A percentile compares a stretch with the other conserved stretches of the same genome.
Evolutionary conservation across 2,888 invertebrate genomes (phyloP).

Genomic region (Ischnura elegans): DNA sequence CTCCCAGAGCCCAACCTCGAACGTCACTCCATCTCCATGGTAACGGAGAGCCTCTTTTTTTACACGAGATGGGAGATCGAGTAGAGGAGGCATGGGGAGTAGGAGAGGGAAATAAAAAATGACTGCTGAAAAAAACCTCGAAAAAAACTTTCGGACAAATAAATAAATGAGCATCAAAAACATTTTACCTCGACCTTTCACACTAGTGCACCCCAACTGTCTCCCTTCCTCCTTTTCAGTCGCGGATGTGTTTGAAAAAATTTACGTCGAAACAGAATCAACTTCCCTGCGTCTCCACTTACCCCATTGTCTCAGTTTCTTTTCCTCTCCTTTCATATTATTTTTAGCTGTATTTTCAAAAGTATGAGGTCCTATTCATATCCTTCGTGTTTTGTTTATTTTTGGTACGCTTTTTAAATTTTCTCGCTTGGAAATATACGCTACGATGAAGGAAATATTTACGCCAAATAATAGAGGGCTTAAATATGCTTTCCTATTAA

Average conservation of each 20-base stretch:
- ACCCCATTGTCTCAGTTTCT: neutral
- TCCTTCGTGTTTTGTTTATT: too few species aligned
- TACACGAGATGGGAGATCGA: neutral
- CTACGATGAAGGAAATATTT: too few species aligned
- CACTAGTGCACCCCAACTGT: neutral
- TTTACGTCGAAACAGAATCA: neutral
- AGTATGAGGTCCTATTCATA: too few species aligned
- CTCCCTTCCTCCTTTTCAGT: neutral
- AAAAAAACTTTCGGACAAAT: too few species aligned
- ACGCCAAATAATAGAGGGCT: too few species aligned
- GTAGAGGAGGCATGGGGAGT: neutral
- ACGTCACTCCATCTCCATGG: conserved; percentile 49
- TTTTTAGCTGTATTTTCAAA: too few species aligned
- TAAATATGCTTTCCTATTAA: too few species aligned
- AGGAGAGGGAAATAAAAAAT: neutral
- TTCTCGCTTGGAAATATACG: too few species aligned
- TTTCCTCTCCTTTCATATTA: neutral
- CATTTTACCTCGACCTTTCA: conserved; percentile 6
- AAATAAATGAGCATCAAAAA: conserved; percentile 29
- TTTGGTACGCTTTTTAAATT: too few species aligned
- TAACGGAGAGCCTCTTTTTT: neutral
- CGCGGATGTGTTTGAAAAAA: neutral
- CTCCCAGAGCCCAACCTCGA: neutral
- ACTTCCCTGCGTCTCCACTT: neutral
- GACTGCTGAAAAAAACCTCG: neutral